Evolutionary conservation across 1,140 invertebrate species (phyloP), one percentile per base, ranked within the genome.

Genomic region (Manduca sexta): DNA sequence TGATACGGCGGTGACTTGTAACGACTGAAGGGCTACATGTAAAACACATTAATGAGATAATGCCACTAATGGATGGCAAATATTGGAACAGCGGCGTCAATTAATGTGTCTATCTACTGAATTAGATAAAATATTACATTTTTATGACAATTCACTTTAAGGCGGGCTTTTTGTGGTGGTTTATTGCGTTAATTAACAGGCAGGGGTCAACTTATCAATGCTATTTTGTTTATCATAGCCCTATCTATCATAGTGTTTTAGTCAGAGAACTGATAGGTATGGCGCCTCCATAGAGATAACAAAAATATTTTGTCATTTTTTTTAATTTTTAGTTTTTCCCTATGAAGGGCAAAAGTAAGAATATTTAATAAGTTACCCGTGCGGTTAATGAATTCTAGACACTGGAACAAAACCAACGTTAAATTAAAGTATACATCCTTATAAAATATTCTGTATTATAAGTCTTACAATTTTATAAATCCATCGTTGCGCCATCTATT

Each of bases 21-120:
- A 45, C 15, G 16, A 16, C 17, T 30, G 45, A 30, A 46, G 51
- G 31, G 30, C 47, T 56, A 56, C 53, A 56, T 16, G 48, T 38
- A 44, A 57, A 57, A 52, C 49, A 49, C 53, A 56, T 56, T 56
- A 56, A 21, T 42, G 17, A 21, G 37, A 56, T 47, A 56, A 50
- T 47, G 13, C 26, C 13, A 15, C 33, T 56, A 56, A 56, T 56
- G 53, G 53, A 50, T 50, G 31, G 40, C 48, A 50, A 56, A 56
- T 56, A 51, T 56, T 56, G 11, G 18, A 11, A 14, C 13, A 21
- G 33, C 16, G 33, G 45, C 45, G 33, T 33, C 45, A 46, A 38
- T 46, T 37, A 46, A 46, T 16, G 30, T 42, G n/a, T 29, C 21
- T 30, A 29, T 42, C 15, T 30, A 42, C 26, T 42, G 40, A 42